Percentiles rank a stretch among this genome's conserved stretches.
phyloP scores from a whole-genome alignment of 2,888 invertebrate species.

The Himalopsyche japonica region DNA sequence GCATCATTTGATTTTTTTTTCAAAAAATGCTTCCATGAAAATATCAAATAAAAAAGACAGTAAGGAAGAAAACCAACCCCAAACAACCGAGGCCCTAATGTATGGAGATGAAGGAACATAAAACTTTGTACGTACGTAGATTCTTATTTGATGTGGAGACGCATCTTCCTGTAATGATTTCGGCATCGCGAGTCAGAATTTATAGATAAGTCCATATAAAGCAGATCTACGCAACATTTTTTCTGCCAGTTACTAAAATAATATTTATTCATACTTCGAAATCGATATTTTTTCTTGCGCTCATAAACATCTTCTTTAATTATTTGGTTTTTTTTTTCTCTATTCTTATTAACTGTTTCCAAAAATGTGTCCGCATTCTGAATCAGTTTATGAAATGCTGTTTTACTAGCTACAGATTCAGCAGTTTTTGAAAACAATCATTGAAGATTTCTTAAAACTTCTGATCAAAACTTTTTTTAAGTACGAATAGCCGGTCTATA shows the following conservation, averaged over 20 bases:
- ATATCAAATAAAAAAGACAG: neutral
- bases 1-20: neutral
- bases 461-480: no score
- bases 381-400: no score
- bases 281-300: no score
- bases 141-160: neutral
- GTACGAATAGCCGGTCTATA: no score
- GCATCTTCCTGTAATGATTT: slow-evolving; percentile 18
- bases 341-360: no score
- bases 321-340: no score
- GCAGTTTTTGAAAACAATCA: no score
- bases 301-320: no score
- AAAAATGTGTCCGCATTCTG: no score
- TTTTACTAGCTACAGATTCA: no score
- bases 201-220: slow-evolving; percentile 2
- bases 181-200: neutral
- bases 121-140: neutral
- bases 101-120: slow-evolving; percentile 4
- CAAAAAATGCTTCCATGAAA: neutral
- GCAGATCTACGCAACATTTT: neutral
- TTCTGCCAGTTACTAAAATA: neutral
- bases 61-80: neutral
- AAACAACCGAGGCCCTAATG: neutral
- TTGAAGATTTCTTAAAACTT: no score
- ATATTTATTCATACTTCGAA: no score